These are phyloP conservation scores for Conops quadrifasciatus DNA, from an alignment of 2,888 invertebrate genomes.

Conservation along the genomic window DNA sequence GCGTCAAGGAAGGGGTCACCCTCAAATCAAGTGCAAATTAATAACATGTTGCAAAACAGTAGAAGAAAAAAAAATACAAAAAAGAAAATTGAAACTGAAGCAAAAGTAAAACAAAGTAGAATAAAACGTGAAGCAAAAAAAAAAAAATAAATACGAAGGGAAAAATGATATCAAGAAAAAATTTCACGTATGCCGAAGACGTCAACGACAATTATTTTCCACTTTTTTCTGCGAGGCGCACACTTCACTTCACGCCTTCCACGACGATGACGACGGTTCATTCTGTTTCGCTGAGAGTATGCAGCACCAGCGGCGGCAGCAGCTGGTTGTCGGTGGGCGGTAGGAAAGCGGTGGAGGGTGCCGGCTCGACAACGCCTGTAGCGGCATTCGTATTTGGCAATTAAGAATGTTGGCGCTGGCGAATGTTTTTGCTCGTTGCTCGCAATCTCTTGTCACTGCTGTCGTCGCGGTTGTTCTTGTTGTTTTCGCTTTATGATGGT, in stretches of 20 bases:
- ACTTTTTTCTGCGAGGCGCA: conserved; percentile 4
- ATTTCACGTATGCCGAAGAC: conserved; percentile 10
- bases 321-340: neutral
- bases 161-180: neutral
- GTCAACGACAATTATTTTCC: conserved; percentile 18
- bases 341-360: neutral
- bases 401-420: conserved; percentile 29
- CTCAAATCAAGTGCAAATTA: conserved; percentile 10
- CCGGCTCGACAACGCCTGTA: neutral
- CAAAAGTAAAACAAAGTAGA: neutral
- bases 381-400: conserved; percentile 28
- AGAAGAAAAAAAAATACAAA: no score
- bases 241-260: conserved; percentile 2
- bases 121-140: neutral
- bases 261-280: no score
- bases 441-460: neutral
- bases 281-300: no score
- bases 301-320: neutral
- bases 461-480: conserved; percentile 22
- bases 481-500: conserved; percentile 14
- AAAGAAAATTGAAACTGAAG: neutral
- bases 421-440: no score
- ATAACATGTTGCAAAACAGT: conserved; percentile 9
- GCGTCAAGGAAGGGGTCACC: neutral
- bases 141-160: neutral